phyloP scores from a whole-genome alignment of 2,113 vertebrate species.

The Perccottus glenii region DNA sequence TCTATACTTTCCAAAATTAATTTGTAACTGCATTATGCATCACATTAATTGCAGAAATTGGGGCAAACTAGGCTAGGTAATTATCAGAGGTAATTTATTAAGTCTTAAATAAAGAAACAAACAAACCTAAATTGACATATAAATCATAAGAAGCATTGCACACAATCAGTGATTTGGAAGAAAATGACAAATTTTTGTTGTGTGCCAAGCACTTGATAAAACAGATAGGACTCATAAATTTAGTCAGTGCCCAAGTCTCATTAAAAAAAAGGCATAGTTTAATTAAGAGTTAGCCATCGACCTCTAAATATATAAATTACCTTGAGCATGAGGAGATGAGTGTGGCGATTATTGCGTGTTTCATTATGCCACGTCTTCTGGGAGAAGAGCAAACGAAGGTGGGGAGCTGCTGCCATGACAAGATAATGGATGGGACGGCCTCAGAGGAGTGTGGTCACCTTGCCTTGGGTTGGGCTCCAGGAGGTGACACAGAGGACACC shows the following conservation, averaged over 20 bases:
- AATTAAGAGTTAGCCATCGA: constrained; percentile 91
- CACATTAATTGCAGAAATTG: constrained; percentile 83
- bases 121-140: constrained; percentile 95
- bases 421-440: constrained; percentile 89
- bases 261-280: constrained; percentile 94
- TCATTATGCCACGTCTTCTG: constrained; percentile 91
- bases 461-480: constrained; percentile 73
- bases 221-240: constrained; percentile 97
- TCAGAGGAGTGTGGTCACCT: constrained; percentile 88
- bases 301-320: constrained; percentile 98
- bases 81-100: constrained; percentile 91
- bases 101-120: constrained; percentile 89
- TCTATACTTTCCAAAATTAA: constrained; percentile 87
- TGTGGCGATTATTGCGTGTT: constrained; percentile 91
- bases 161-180: constrained; percentile 82
- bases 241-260: constrained; percentile 92
- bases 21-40: constrained; percentile 82
- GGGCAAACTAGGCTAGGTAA: constrained; percentile 81
- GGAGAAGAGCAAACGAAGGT: constrained; percentile 85
- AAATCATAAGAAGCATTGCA: constrained; percentile 91
- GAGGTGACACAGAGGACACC: constrained; percentile 73
- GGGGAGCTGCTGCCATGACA: constrained; percentile 85
- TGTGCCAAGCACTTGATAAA: constrained; percentile 88
- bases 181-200: constrained; percentile 95
- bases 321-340: constrained; percentile 97